Percentiles rank a stretch among this genome's conserved stretches.
Conservation (phyloP, 2,797 vertebrate species). For the Eulemur rubriventer region DNA sequence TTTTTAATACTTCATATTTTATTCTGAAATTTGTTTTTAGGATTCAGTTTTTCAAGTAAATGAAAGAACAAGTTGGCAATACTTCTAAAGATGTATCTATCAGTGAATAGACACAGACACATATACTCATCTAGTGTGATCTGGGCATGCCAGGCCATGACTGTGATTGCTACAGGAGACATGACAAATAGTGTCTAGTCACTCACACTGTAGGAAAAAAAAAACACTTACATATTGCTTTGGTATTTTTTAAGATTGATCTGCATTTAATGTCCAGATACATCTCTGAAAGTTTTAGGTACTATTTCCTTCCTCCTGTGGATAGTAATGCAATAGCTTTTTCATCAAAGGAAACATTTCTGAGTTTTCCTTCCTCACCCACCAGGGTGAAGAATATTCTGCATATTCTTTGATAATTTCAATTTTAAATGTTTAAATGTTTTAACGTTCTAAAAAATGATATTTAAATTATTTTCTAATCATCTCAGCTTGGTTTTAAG, state of each 20-base stretch:
- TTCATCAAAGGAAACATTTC: background rate
- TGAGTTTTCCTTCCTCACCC: background rate
- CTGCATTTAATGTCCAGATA: background rate
- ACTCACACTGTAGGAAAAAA: background rate
- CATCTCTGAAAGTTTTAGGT: background rate
- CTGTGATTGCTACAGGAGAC: background rate
- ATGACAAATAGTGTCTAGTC: background rate
- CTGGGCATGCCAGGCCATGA: background rate
- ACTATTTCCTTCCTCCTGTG: background rate
- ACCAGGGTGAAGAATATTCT: background rate
- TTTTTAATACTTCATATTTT: background rate
- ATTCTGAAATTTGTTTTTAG: constrained; percentile 39
- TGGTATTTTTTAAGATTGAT: background rate
- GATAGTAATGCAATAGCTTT: background rate
- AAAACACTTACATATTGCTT: background rate
- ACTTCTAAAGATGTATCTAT: background rate
- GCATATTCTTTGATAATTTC: background rate
- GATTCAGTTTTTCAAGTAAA: background rate
- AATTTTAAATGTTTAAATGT: background rate
- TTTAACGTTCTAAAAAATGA: background rate
- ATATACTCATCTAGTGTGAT: background rate
- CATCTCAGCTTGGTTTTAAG: background rate
- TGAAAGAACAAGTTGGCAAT: background rate
- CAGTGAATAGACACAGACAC: background rate
- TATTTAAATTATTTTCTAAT: background rate